Percentiles rank a stretch among this genome's conserved stretches.
Evolutionary conservation across 2,113 vertebrate genomes (phyloP).

Genomic region (Casuarius casuarius): DNA sequence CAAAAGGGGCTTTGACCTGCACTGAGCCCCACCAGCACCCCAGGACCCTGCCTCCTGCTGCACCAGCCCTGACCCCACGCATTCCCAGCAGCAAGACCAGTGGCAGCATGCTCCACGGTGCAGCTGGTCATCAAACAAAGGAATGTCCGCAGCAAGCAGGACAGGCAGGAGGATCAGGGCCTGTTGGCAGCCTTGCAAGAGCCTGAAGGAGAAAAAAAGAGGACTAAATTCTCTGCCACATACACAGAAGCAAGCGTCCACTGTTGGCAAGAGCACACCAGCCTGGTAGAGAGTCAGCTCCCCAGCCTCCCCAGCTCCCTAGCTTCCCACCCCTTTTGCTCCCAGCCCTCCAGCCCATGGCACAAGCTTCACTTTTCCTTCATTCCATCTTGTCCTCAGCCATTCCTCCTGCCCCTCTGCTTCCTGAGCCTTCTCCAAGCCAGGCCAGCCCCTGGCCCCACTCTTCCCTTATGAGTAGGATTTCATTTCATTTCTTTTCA

Average conservation of each 20-base stretch:
- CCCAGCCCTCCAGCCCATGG: too few species aligned
- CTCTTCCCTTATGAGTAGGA: background rate
- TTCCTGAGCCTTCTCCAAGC: background rate
- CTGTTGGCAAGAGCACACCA: background rate
- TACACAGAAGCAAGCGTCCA: accelerated
- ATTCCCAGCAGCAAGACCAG: background rate
- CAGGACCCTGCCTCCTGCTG: background rate
- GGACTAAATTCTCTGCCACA: background rate
- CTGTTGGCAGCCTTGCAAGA: background rate
- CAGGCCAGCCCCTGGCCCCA: background rate
- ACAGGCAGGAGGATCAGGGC: background rate
- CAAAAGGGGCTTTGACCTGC: background rate
- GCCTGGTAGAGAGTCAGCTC: background rate
- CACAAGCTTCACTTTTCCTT: background rate
- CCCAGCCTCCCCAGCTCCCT: background rate
- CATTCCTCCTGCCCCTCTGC: background rate
- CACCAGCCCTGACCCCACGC: background rate
- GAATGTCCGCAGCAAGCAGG: background rate
- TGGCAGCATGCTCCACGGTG: too few species aligned
- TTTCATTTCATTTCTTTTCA: background rate
- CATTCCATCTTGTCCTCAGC: background rate
- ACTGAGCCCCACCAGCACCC: background rate
- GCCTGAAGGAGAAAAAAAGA: background rate
- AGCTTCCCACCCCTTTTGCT: background rate
- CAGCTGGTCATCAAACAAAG: background rate